Evolutionary conservation across 2,797 vertebrate genomes (phyloP), one percentile per base, ranked within the genome.

Genomic region (Prionace glauca): DNA sequence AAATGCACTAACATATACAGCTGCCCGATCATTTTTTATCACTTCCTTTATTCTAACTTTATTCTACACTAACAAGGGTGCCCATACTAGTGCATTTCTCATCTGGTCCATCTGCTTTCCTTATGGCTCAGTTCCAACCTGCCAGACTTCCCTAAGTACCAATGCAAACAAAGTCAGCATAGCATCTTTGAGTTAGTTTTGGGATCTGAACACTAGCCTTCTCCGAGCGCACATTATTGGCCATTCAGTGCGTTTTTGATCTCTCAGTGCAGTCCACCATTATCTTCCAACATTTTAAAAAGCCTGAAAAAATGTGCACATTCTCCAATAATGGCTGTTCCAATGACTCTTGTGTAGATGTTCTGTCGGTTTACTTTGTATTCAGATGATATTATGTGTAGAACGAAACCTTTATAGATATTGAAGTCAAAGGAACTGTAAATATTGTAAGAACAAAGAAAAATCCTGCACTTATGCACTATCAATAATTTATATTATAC

Each of bases 401-500:
- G n/a, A 92, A 92, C 1, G 36, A 7, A 1, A 65, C 60, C 88
- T 91, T 67, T 67, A 67, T 92, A 20, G 71, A 72, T 74, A 77
- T 12, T 60, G 74, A 56, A 95, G 32, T 77, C 50, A 2, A 77
- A 95, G 56, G 45, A 74, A 77, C 71, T 16, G 71, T 50, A 95
- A 77, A n/a, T 26, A 77, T 72, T 95, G 45, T 18, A 50, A 18
- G 71, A 95, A 95, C 71, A 56, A 95, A 94, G 41, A 72, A 72
- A 94, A 74, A 50, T 32, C 7, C 45, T 74, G 16, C 16, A 29
- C 72, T 92, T 69, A 77, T 95, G 29, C 45, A 95, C 71, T 95
- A n/a, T 95, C 26, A 95, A 95, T 95, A 95, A 95, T 95, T 77
- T 95, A 77, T 95, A 60, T 74, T 77, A 77, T 95, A 77, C 93